Conservation (phyloP, 2,888 invertebrate genomes). For the Argynnis bischoffii region DNA sequence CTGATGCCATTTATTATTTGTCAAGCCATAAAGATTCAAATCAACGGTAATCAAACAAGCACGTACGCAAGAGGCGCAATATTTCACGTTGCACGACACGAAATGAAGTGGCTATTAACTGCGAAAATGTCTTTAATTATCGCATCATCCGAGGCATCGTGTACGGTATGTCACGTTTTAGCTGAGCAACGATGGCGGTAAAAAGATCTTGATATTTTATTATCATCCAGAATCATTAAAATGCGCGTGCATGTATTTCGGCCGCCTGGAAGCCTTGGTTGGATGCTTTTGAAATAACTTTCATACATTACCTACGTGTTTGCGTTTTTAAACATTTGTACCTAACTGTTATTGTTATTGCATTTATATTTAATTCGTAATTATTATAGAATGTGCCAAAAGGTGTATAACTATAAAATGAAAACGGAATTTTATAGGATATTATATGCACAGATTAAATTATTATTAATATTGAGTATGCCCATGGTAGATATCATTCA, state of each 20-base stretch:
- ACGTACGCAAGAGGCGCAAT: slow-evolving; percentile 18
- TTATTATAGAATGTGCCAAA: too few species aligned
- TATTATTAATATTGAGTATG: too few species aligned
- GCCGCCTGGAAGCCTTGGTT: slow-evolving; percentile 41
- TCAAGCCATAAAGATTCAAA: slow-evolving; percentile 8
- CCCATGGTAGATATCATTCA: too few species aligned
- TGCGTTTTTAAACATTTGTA: background rate
- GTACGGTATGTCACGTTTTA: slow-evolving; percentile 37
- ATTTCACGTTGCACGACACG: slow-evolving; percentile 37
- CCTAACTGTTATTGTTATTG: too few species aligned
- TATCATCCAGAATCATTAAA: slow-evolving; percentile 55
- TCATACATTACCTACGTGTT: slow-evolving; percentile 13
- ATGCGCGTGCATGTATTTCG: slow-evolving; percentile 48
- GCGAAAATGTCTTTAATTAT: slow-evolving; percentile 42
- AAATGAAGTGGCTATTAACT: slow-evolving; percentile 42
- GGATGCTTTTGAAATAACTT: slow-evolving; percentile 5
- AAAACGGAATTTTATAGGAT: too few species aligned
- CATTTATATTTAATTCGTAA: too few species aligned
- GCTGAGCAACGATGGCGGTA: slow-evolving; percentile 35
- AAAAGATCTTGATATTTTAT: slow-evolving; percentile 59
- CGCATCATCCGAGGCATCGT: slow-evolving; percentile 33
- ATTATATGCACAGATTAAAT: too few species aligned
- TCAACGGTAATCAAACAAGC: slow-evolving; percentile 17
- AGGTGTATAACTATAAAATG: too few species aligned
- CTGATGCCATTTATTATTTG: slow-evolving; percentile 32